phyloP scores from a whole-genome alignment of 2,113 vertebrate genomes.

The Macquaria australasica region DNA sequence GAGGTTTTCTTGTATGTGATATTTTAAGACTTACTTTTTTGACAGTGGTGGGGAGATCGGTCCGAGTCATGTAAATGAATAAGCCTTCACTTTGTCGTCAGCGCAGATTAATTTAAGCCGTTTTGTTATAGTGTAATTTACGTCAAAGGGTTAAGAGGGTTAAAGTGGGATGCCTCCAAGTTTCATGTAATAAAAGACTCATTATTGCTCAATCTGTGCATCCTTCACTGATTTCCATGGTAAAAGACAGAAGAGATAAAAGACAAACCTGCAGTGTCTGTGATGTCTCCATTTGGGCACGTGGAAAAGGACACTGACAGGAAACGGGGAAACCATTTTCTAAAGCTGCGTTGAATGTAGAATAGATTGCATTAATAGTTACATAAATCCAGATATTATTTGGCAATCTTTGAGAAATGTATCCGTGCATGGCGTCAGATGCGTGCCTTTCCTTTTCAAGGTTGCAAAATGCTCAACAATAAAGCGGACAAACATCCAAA shows the following conservation, averaged over 20 bases:
- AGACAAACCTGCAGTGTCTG: slow-evolving; percentile 9
- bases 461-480: background rate
- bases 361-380: background rate
- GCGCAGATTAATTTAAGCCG: slow-evolving; percentile 68
- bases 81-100: slow-evolving; percentile 57
- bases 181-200: background rate
- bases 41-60: background rate
- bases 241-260: slow-evolving; percentile 12
- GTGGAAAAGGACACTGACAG: background rate
- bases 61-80: slow-evolving; percentile 19
- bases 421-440: background rate
- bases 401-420: background rate
- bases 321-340: background rate
- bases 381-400: background rate
- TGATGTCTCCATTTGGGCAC: slow-evolving; percentile 8
- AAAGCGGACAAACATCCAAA: background rate
- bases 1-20: background rate
- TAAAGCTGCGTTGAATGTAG: background rate
- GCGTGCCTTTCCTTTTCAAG: background rate
- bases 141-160: slow-evolving; percentile 68
- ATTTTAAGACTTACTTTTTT: background rate
- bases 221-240: background rate
- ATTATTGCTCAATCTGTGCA: background rate
- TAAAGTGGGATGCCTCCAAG: slow-evolving; percentile 15
- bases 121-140: slow-evolving; percentile 52